These are phyloP conservation scores for Phodopus roborovskii DNA, from an alignment of 2,113 vertebrate genomes.

Conservation along the genomic window DNA sequence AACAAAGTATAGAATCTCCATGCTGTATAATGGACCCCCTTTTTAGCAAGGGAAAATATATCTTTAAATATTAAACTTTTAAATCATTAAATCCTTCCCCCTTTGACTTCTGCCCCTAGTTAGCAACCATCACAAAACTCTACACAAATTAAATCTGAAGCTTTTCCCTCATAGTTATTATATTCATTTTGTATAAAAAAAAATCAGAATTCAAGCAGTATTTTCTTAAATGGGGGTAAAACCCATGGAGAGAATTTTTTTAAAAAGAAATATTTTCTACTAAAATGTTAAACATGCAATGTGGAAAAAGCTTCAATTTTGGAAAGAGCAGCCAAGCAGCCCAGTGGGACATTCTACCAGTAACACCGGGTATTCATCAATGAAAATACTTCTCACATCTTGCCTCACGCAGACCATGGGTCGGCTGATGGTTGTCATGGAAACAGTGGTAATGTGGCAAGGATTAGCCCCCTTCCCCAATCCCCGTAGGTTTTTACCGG, in stretches of 20 bases:
- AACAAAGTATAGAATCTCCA: conserved; percentile 34
- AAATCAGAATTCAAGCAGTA: conserved; percentile 30
- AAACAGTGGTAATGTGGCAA: conserved; percentile 75
- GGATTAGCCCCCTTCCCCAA: conserved; percentile 67
- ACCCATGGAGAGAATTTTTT: neutral
- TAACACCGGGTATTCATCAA: conserved; percentile 74
- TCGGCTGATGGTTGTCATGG: conserved; percentile 80
- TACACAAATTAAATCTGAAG: neutral
- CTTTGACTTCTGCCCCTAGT: neutral
- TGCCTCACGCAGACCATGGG: conserved; percentile 79
- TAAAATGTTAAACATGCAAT: conserved; percentile 50
- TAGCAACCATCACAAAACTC: conserved; percentile 18
- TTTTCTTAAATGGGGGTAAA: neutral
- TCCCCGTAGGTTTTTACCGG: conserved; percentile 69
- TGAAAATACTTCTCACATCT: conserved; percentile 82
- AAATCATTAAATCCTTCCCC: conserved; percentile 2
- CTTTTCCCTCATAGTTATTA: neutral
- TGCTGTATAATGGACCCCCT: neutral
- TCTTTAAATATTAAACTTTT: conserved; percentile 52
- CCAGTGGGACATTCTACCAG: conserved; percentile 72
- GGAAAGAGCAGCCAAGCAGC: conserved; percentile 49
- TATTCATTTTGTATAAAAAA: conserved; percentile 19
- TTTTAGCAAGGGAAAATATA: conserved; percentile 32
- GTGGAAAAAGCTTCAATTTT: conserved; percentile 56
- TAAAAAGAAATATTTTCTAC: conserved; percentile 1